Conservation (phyloP, 2,888 invertebrate genomes). For the Drosophila testacea region DNA sequence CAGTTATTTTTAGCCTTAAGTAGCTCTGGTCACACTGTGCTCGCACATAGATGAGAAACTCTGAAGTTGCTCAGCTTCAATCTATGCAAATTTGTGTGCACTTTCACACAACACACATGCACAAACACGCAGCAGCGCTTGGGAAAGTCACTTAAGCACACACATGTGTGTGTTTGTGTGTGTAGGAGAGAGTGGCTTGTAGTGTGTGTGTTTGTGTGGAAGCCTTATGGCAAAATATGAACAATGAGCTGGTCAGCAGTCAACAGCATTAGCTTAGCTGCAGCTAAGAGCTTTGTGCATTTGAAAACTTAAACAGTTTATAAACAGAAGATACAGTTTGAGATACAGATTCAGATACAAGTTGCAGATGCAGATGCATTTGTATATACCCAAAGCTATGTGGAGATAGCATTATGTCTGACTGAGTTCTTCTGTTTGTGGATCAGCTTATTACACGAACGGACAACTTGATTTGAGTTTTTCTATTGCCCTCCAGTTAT, state of each 20-base stretch:
- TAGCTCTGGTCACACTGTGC: constrained; percentile 5
- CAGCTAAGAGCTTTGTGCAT: constrained; percentile 43
- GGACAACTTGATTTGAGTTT: constrained; percentile 11
- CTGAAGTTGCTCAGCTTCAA: constrained; percentile 30
- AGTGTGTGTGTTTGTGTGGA: constrained; percentile 20
- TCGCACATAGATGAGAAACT: not conserved
- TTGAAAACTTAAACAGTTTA: constrained; percentile 58
- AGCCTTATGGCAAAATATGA: constrained; percentile 48
- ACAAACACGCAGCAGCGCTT: constrained; percentile 52
- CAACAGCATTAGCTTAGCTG: constrained; percentile 34
- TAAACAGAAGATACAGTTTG: constrained; percentile 28
- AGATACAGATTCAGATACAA: constrained; percentile 10
- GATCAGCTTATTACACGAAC: constrained; percentile 36
- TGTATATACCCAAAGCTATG: not conserved
- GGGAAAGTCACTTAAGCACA: constrained; percentile 29
- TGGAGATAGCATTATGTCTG: constrained; percentile 10
- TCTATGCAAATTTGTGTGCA: constrained; percentile 63
- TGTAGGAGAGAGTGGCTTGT: constrained; percentile 1
- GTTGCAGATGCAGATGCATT: constrained; percentile 13
- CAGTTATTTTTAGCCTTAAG: not conserved
- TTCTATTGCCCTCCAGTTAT: not conserved
- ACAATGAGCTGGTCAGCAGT: constrained; percentile 43
- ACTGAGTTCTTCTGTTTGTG: constrained; percentile 17
- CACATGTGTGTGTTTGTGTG: constrained; percentile 2
- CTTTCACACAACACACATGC: constrained; percentile 47